These are phyloP conservation scores for Drosophila pseudoananassae DNA, from an alignment of 1,140 invertebrate species.

Conservation along the genomic window DNA sequence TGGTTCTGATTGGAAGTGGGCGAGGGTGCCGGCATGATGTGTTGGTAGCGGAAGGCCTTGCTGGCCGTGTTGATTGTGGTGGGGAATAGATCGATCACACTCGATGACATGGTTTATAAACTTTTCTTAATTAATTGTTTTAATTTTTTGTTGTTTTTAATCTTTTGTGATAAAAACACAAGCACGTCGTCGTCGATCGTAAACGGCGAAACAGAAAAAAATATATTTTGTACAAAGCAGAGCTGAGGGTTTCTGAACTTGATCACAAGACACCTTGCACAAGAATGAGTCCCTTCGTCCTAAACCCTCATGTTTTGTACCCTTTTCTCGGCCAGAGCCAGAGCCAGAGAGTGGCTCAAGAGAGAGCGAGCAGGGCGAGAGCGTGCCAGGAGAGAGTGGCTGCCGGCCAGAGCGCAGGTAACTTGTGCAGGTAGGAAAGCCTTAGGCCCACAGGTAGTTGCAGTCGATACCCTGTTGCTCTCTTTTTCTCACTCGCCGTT, in stretches of 20 bases:
- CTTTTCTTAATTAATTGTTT: neutral
- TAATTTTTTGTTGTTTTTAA: neutral
- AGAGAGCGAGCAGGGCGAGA: conserved; percentile 31
- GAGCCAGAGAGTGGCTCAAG: conserved; percentile 58
- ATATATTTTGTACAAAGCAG: conserved; percentile 18
- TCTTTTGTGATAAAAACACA: conserved; percentile 29
- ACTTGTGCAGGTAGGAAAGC: neutral
- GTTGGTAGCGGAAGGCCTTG: conserved; percentile 72
- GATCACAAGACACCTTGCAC: conserved; percentile 79
- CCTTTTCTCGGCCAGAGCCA: conserved; percentile 30
- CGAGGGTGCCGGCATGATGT: conserved; percentile 66
- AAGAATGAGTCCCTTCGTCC: conserved; percentile 81
- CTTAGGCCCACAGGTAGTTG: conserved; percentile 28
- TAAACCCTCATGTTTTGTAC: conserved; percentile 79
- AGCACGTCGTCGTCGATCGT: conserved; percentile 3
- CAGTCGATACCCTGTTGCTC: neutral
- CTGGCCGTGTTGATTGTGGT: conserved; percentile 58
- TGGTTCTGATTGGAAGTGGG: conserved; percentile 20
- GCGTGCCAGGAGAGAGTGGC: neutral
- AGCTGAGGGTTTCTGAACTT: conserved; percentile 49
- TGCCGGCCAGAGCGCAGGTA: conserved; percentile 15
- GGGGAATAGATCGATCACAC: conserved; percentile 65
- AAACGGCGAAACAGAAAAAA: conserved; percentile 23
- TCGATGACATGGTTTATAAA: conserved; percentile 45
- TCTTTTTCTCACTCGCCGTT: conserved; percentile 16